phyloP scores from a whole-genome alignment of 2,797 vertebrate genomes.

The Pseudochirops cupreus region DNA sequence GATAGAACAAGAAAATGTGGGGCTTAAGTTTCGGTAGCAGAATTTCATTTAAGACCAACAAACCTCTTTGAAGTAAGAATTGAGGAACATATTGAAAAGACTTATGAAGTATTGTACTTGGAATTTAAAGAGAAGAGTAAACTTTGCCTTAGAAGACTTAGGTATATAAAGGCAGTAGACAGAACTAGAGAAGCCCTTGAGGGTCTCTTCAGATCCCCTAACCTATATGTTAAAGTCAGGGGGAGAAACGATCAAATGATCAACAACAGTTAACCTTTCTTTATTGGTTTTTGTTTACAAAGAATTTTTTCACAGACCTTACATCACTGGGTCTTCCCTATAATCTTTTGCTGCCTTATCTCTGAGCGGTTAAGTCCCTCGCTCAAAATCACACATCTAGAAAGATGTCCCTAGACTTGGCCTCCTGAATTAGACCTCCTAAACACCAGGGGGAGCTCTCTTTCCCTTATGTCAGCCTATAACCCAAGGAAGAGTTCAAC shows the following conservation, averaged over 20 bases:
- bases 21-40: not conserved
- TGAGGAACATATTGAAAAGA: not conserved
- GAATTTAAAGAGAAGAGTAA: not conserved
- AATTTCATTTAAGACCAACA: not conserved
- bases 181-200: not conserved
- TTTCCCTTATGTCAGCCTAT: not conserved
- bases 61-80: not conserved
- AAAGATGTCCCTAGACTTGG: not conserved
- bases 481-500: not conserved
- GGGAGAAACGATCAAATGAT: not conserved
- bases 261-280: not conserved
- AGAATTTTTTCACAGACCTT: not conserved
- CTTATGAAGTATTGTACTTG: not conserved
- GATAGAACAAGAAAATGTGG: not conserved
- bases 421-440: not conserved
- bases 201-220: not conserved
- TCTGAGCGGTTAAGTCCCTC: not conserved
- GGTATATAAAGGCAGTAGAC: not conserved
- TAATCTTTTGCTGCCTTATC: not conserved
- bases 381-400: not conserved
- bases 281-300: not conserved
- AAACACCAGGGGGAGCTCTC: not conserved
- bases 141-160: not conserved
- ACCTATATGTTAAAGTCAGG: not conserved
- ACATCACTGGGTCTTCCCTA: not conserved